Evolutionary conservation across 2,888 invertebrate genomes (phyloP).

Genomic region (Cartodere bifasciata): DNA sequence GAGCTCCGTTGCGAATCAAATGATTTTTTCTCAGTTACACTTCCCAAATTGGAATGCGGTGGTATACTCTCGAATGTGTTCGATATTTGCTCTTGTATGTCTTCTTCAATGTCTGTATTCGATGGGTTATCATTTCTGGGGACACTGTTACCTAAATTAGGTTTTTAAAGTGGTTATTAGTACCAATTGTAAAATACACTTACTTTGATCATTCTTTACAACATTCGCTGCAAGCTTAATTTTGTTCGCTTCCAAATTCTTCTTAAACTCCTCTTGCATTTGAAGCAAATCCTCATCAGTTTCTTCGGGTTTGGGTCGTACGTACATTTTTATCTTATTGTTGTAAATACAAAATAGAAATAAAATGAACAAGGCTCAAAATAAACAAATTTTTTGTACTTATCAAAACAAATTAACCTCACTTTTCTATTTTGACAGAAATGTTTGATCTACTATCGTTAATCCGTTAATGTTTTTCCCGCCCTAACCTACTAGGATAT

Average conservation of each 20-base stretch:
- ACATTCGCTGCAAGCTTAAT: conserved; percentile 52
- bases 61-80: conserved; percentile 37
- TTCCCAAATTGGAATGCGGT: conserved; percentile 36
- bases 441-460: no score
- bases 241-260: conserved; percentile 40
- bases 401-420: no score
- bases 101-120: conserved; percentile 11
- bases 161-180: background rate
- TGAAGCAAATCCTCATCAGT: conserved; percentile 60
- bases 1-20: conserved; percentile 12
- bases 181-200: conserved; percentile 2
- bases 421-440: no score
- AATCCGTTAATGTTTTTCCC: no score
- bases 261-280: conserved; percentile 59
- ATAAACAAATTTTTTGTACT: no score
- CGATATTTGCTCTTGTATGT: conserved; percentile 24
- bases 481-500: no score
- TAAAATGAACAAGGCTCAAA: no score
- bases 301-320: conserved; percentile 56
- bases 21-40: conserved; percentile 43
- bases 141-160: conserved; percentile 1
- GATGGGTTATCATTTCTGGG: conserved; percentile 9
- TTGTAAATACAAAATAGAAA: no score
- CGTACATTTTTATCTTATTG: no score
- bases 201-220: conserved; percentile 26